Evolutionary conservation across 2,113 vertebrate genomes (phyloP), one percentile per base, ranked within the genome.

Genomic region (Osmerus eperlanus): DNA sequence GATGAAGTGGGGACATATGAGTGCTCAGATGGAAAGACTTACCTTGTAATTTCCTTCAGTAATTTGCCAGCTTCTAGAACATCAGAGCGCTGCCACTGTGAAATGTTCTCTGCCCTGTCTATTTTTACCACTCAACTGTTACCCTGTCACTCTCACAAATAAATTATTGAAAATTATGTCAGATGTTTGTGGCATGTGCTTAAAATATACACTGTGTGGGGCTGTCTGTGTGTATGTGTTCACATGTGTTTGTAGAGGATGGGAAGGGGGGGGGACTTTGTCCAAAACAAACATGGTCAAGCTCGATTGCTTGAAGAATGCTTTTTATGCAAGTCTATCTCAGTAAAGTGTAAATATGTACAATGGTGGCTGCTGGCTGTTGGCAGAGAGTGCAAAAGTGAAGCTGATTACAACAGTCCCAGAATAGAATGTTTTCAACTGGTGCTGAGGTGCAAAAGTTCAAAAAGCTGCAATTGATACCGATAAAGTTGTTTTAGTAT

Each of bases 241-340:
- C 14, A 41, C 51, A 16, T 36, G 55, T 36, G n/a, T n/a, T 25
- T 69, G 58, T 53, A 23, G 21, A 53, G 15, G 13, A 53, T 36
- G 47, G 3, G 6, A 25, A 47, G 36, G n/a, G 58, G 47, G 52
- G 29, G 28, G 2, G 13, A 68, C 19, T 75, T 68, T 72, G 14
- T n/a, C 16, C 53, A 75, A 56, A 65, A 11, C 72, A 69, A 54
- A 55, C 8, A 19, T 19, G n/a, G 53, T 2, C 64, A 75, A 32
- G 56, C 41, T 29, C 16, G 25, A 68, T 68, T 68, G 53, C 65
- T n/a, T 32, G 51, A 29, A 67, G 64, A 51, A 73, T 70, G 58
- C 12, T 72, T 68, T 72, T 53, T 67, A 59, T 65, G 53, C 56
- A 64, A 67, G 64, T 16, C 19, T 65, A 19, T 59, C 28, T 18